Evolutionary conservation across 1,140 invertebrate species (phyloP), one percentile per base, ranked within the genome.

Genomic region (Sesamia nonagrioides): DNA sequence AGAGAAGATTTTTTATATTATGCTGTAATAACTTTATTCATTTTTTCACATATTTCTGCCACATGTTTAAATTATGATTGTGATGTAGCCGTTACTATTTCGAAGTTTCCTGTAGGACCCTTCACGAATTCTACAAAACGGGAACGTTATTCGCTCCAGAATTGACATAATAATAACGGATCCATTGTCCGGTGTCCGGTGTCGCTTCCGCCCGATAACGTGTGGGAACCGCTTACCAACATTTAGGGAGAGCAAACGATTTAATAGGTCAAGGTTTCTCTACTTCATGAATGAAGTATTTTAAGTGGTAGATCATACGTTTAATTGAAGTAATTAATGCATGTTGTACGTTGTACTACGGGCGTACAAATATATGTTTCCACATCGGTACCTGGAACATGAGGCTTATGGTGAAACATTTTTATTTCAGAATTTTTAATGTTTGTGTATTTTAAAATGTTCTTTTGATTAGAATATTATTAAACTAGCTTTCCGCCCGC

Each of bases 211-310:
- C 79, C 45, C 80, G 74, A 82, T 88, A 88, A 88, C 86, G 85
- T 82, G 71, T 89, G 86, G 87, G 85, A 87, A 88, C 84, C 84
- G 85, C 84, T 84, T 83, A 79, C 76, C 69, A 78, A 75, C 82
- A 84, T 88, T 88, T 85, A 83, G 88, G 89, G 88, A 86, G 85
- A 80, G 86, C 87, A 86, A 88, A 91, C 85, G 80, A 87, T 84
- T 90, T 86, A 91, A 78, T 90, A 68, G 90, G 90, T 92, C 91
- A 92, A 92, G 91, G 91, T 80, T 88, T 83, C 66, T 60, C 66
- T 60, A 78, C 40, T 82, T 82, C 74, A 63, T 86, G 79, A 82
- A 82, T 86, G 79, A 71, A 69, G 37, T 27, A 60, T 79, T 86
- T 74, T 79, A 77, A 80, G 81, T 84, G 71, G 74, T 77, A 81